A percentile compares a stretch with the other conserved stretches of the same genome.
phyloP scores from a whole-genome alignment of 2,797 vertebrate genomes.

The Lepilemur septentrionalis region DNA sequence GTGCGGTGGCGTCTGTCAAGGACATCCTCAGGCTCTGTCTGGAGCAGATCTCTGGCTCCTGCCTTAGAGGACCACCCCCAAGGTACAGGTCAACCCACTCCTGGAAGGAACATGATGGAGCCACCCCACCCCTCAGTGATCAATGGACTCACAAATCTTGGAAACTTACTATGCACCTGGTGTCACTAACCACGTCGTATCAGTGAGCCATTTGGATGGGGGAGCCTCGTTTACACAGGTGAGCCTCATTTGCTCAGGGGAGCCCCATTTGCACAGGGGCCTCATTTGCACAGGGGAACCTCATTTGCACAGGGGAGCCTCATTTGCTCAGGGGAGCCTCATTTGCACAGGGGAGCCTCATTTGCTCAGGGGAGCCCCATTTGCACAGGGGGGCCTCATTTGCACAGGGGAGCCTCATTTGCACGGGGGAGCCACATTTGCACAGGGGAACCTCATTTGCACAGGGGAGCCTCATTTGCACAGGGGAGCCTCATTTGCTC shows the following conservation, averaged over 20 bases:
- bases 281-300: rapidly evolving
- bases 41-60: neutral
- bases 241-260: too few relatives aligned
- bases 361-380: rapidly evolving
- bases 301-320: rapidly evolving
- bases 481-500: too few relatives aligned
- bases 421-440: too few relatives aligned
- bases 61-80: neutral
- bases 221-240: rapidly evolving
- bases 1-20: neutral
- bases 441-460: too few relatives aligned
- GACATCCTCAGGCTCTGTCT: neutral
- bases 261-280: too few relatives aligned
- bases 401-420: too few relatives aligned
- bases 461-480: rapidly evolving
- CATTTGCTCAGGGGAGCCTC: rapidly evolving
- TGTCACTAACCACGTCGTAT: rapidly evolving
- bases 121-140: rapidly evolving
- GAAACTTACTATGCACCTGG: rapidly evolving
- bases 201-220: neutral
- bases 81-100: neutral
- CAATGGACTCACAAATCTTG: rapidly evolving
- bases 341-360: rapidly evolving
- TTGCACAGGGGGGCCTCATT: rapidly evolving
- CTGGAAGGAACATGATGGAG: rapidly evolving